phyloP scores from a whole-genome alignment of 2,888 invertebrate genomes.

The Plemyria rubiginata region DNA sequence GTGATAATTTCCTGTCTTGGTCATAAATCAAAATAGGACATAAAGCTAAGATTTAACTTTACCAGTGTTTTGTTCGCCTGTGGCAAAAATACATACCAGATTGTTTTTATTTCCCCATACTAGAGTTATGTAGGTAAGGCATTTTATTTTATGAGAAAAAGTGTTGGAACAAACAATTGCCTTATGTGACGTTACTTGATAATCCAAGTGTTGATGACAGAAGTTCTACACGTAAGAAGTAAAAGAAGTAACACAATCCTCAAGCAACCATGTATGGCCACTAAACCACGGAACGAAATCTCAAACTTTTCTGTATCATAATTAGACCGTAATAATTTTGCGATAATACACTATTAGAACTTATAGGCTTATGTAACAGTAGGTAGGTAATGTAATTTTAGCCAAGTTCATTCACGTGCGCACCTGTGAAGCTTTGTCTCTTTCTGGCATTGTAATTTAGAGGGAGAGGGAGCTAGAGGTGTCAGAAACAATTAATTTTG shows the following conservation, averaged over 20 bases:
- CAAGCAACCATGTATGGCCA: neutral
- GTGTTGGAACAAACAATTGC: no score
- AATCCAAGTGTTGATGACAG: no score
- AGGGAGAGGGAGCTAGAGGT: conserved; percentile 31
- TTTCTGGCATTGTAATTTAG: conserved; percentile 27
- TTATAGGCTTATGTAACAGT: conserved; percentile 54
- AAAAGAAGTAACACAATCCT: neutral
- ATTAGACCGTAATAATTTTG: conserved; percentile 77
- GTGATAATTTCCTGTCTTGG: no score
- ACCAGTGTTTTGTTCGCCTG: no score
- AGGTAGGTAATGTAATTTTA: conserved; percentile 20
- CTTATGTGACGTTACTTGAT: no score
- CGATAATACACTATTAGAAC: conserved; percentile 50
- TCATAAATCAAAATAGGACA: no score
- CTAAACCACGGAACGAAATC: conserved; percentile 37
- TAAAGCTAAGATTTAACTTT: no score
- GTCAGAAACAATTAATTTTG: conserved; percentile 41
- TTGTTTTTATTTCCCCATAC: no score
- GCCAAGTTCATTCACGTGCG: conserved; percentile 30
- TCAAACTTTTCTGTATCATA: conserved; percentile 65
- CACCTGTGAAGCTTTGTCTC: conserved; percentile 27
- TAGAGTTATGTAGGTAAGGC: no score
- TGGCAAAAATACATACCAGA: no score
- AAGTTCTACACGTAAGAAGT: neutral
- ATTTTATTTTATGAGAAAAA: no score